Base-by-base conservation (phyloP, 2,888 invertebrate genomes). In the Apomyelois bistriatella region DNA sequence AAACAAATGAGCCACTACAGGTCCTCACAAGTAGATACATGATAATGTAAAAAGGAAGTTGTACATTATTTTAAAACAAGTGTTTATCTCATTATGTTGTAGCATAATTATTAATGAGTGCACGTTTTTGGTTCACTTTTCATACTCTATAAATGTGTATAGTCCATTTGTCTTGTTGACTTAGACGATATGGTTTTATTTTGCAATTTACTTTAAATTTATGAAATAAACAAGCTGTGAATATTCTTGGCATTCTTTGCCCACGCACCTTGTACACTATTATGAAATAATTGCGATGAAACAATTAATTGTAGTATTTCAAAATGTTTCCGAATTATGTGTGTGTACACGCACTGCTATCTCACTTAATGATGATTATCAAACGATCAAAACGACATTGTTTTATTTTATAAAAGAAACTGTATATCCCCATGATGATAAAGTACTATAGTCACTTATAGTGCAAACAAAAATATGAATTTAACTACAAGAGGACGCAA, bases 301-400 rank as follows among this genome's bases (percentile, higher is more conserved):
- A 56, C 49, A 58, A 53, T 54, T 57, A 59, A 58, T 55, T 49
- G 48, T 46, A 55, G 52, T 48, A 59, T 68, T 70, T 57, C 64
- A 46, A 64, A 64, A 66, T 59, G 57, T 65, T 67, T 70, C 62
- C 64, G 62, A 64, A 58, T 50, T 56, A 40, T 52, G 52, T 58
- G 62, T 56, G 59, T 49, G 55, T 59, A 60, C 58, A 66, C 61
- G 62, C 60, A 62, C 53, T 55, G 49, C 54, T 57, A 58, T 58
- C 43, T 41, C 49, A 52, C 28, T 53, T 46, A 55, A 52, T 48
- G 12, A 47, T 10, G 43, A 46, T 35, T 56, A 55, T 57, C 55
- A 22, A 16, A 52, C 47, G 17, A 58, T 56, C 58, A 52, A 6
- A 36, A 53, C 40, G 28, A 37, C 52, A 48, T 48, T 41, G 50